Evolutionary conservation across 2,113 vertebrate genomes (phyloP).

Genomic region (Sinosuthora webbiana): DNA sequence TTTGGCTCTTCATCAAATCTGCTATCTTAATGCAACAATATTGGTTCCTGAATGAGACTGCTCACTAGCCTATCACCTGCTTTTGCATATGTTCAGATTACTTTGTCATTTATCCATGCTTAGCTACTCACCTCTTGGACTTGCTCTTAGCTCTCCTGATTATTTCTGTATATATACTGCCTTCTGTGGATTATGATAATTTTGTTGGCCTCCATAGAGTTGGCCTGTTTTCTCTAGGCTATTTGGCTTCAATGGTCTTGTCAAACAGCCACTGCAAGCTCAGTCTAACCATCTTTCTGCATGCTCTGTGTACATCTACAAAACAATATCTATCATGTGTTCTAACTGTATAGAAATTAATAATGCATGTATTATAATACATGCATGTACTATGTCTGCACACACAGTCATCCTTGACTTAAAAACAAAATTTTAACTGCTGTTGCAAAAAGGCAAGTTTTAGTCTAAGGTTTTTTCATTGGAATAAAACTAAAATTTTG

Average conservation of each 20-base stretch:
- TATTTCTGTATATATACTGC: neutral
- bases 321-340: fast-evolving
- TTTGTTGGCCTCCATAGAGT: neutral
- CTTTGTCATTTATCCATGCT: neutral
- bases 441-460: neutral
- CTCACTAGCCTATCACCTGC: neutral
- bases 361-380: neutral
- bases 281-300: neutral
- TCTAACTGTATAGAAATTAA: neutral
- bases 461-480: neutral
- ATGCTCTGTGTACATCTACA: neutral
- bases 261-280: neutral
- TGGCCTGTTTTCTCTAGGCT: neutral
- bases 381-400: neutral
- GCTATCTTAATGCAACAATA: neutral
- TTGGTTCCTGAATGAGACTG: neutral
- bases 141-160: neutral
- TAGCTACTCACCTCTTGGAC: neutral
- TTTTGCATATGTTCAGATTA: neutral
- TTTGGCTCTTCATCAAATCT: neutral
- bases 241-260: neutral
- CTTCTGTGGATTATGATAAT: neutral
- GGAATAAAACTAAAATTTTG: neutral
- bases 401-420: neutral
- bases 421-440: neutral